Conservation (phyloP, 2,113 vertebrate species). For the Hipposideros armiger region DNA sequence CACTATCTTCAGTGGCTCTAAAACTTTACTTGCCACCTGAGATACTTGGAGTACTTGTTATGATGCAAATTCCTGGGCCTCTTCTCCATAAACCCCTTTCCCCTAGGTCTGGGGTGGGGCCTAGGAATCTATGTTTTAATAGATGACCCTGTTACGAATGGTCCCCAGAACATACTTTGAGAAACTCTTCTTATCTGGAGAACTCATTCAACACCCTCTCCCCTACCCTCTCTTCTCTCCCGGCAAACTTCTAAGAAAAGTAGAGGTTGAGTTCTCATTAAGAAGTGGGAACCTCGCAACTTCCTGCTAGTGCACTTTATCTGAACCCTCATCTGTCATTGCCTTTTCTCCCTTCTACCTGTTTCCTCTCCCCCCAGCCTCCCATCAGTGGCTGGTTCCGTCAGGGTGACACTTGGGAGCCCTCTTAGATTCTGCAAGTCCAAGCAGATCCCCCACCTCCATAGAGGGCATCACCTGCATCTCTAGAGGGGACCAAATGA, state of each 20-base stretch:
- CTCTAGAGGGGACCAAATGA: not conserved
- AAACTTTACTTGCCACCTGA: not conserved
- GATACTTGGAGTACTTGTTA: not conserved
- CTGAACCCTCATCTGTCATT: not conserved
- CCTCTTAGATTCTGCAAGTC: not conserved
- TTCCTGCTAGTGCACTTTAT: not conserved
- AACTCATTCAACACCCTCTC: not conserved
- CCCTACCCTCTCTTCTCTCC: not conserved
- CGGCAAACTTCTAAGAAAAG: not conserved
- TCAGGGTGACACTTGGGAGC: not conserved
- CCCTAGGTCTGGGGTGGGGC: not conserved
- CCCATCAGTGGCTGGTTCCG: accelerated
- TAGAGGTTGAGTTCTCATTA: not conserved
- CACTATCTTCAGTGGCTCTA: not conserved
- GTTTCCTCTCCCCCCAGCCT: not conserved
- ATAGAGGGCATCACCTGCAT: not conserved
- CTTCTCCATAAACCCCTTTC: not conserved
- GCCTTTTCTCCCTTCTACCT: not conserved
- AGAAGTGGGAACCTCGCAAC: not conserved
- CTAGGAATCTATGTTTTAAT: not conserved
- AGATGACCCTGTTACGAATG: not conserved
- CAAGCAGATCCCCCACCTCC: no score
- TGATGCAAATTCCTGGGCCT: not conserved
- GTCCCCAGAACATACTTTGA: not conserved
- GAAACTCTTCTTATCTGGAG: not conserved